A percentile compares a stretch with the other conserved stretches of the same genome.
Evolutionary conservation across 2,113 vertebrate genomes (phyloP).

Genomic region (Malaclemys terrapin): DNA sequence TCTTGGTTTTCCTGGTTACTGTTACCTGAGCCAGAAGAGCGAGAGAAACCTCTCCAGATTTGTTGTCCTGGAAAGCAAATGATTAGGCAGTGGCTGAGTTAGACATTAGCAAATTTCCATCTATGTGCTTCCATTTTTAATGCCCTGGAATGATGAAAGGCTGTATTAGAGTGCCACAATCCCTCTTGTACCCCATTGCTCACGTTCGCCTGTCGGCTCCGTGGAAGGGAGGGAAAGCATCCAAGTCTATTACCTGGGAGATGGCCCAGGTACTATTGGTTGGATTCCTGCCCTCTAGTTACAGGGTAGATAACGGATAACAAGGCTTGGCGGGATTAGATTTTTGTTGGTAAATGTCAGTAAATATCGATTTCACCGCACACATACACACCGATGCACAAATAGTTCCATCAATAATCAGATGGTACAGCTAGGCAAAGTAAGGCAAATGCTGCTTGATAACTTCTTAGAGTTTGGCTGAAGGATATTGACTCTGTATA

Average conservation of each 20-base stretch:
- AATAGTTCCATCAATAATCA: background rate
- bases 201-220: background rate
- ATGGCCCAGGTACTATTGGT: background rate
- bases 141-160: background rate
- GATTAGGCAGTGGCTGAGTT: background rate
- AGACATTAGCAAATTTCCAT: background rate
- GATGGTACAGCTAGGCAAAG: background rate
- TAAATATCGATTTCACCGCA: background rate
- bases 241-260: background rate
- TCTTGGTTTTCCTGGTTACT: background rate
- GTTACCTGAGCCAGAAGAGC: background rate
- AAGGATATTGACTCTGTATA: background rate
- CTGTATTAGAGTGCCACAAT: background rate
- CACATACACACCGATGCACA: background rate
- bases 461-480: background rate
- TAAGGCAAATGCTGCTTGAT: background rate
- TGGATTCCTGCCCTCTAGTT: background rate
- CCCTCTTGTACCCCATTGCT: background rate
- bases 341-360: background rate
- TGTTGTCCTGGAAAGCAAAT: background rate
- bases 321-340: background rate
- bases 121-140: background rate
- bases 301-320: background rate
- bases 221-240: background rate
- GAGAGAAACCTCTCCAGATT: background rate